Base-by-base conservation (phyloP, 2,797 vertebrate genomes). In the Tauraco hartlaubi region DNA sequence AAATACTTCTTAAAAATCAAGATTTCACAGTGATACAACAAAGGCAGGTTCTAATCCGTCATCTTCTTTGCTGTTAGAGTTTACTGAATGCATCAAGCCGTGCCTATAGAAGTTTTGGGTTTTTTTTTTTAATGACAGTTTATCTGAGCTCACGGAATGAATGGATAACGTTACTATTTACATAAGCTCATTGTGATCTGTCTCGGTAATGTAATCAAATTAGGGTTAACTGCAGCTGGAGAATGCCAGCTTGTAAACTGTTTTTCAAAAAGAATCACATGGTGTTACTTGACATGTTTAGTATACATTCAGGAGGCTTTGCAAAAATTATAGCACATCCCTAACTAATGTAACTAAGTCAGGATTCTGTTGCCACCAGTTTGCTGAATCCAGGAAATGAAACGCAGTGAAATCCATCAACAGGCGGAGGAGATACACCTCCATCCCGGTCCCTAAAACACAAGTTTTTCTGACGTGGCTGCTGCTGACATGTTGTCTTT, bases 161-260 rank as follows among this genome's bases (percentile, higher is more conserved):
- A 94, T 85, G 97, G 94, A 93, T 94, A 97, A 94, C 15, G 71
- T 95, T 96, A 94, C 92, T 93, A 90, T 97, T 96, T 95, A 97
- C 74, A 95, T 90, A 93, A 91, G 90, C 28, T 86, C 88, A 73
- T 91, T 88, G 97, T 94, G 96, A 97, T 97, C 97, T 96, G 97
- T 97, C 97, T 84, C 8, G 28, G 94, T 96, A 96, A 96, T 90
- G 86, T 95, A 95, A 96, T 96, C 96, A 89, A 94, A 96, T 97
- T 88, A 96, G 94, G 91, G 92, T 93, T 95, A 81, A 95, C 96
- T 85, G 95, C 96, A 94, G 97, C 96, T 91, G 91, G 93, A 92
- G 95, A 88, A 96, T 96, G 96, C 89, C 96, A 95, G 93, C 94
- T 93, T 77, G 86, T 97, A 95, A 97, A 96, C 96, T 94, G 95